Evolutionary conservation across 2,888 invertebrate genomes (phyloP).

Genomic region (Melieria omissa): DNA sequence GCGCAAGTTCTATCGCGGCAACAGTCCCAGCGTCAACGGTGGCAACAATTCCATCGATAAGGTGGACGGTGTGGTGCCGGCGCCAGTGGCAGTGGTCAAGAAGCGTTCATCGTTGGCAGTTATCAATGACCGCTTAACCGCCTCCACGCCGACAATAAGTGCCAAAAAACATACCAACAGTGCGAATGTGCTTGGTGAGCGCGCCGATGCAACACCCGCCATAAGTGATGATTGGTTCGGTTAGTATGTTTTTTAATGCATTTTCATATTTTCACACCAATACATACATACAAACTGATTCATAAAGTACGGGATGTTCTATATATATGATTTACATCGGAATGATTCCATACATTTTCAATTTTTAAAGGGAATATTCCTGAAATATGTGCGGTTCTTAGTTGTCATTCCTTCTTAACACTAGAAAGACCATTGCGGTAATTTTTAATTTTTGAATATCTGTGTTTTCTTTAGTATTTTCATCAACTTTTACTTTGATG

Average conservation of each 20-base stretch:
- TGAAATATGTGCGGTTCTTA: no score
- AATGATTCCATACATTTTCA: no score
- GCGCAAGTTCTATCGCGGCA: slow-evolving; percentile 52
- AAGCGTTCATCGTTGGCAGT: slow-evolving; percentile 10
- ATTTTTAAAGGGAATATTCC: no score
- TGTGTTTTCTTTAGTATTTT: no score
- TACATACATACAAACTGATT: no score
- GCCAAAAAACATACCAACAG: slow-evolving; percentile 28
- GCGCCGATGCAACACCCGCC: slow-evolving; percentile 38
- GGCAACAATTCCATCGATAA: not conserved
- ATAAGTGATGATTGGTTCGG: slow-evolving; percentile 59
- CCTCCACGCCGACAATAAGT: slow-evolving; percentile 37
- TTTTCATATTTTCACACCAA: no score
- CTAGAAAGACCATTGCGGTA: no score
- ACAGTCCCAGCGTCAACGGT: not conserved
- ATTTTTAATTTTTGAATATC: no score
- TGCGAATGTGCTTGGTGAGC: slow-evolving; percentile 17
- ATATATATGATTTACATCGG: no score
- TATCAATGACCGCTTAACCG: slow-evolving; percentile 41
- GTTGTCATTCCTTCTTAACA: no score
- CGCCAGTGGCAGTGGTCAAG: slow-evolving; percentile 2
- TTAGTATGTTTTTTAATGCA: slow-evolving; percentile 50
- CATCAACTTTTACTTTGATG: no score
- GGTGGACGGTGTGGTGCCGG: slow-evolving; percentile 3
- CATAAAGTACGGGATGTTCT: no score